These are phyloP conservation scores for Agrochola litura DNA, from an alignment of 2,888 invertebrate genomes.

Conservation along the genomic window DNA sequence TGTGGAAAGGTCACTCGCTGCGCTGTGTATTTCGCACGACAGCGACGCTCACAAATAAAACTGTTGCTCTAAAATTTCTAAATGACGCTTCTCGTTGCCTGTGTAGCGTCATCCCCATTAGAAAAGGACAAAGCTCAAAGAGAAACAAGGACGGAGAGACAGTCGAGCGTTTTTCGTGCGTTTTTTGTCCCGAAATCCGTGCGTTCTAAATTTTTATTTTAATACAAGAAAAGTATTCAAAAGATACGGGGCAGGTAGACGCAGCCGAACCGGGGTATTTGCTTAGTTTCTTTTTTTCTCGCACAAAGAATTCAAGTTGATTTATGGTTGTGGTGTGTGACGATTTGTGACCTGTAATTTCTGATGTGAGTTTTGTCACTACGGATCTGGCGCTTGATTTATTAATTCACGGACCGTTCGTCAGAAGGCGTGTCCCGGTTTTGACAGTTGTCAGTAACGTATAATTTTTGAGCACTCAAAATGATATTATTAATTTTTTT, in stretches of 20 bases:
- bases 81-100: conserved; percentile 78
- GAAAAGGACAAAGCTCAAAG: conserved; percentile 73
- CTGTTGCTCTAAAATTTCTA: conserved; percentile 76
- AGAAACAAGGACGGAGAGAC: conserved; percentile 74
- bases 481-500: conserved; percentile 66
- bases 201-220: conserved; percentile 89
- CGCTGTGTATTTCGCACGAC: conserved; percentile 65
- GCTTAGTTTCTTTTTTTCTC: conserved; percentile 86
- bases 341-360: conserved; percentile 90
- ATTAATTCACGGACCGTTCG: conserved; percentile 81
- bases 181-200: conserved; percentile 88
- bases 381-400: conserved; percentile 84
- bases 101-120: conserved; percentile 79
- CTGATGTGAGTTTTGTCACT: conserved; percentile 89
- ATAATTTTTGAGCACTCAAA: conserved; percentile 76
- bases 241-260: conserved; percentile 89
- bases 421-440: conserved; percentile 81
- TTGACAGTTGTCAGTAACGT: conserved; percentile 83
- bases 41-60: conserved; percentile 68
- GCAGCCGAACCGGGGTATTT: conserved; percentile 83
- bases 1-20: conserved; percentile 60
- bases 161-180: conserved; percentile 87
- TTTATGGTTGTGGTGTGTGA: conserved; percentile 87
- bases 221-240: conserved; percentile 89
- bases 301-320: conserved; percentile 87